Base-by-base conservation (phyloP, 2,888 invertebrate species). In the Scrobipalpa costella region DNA sequence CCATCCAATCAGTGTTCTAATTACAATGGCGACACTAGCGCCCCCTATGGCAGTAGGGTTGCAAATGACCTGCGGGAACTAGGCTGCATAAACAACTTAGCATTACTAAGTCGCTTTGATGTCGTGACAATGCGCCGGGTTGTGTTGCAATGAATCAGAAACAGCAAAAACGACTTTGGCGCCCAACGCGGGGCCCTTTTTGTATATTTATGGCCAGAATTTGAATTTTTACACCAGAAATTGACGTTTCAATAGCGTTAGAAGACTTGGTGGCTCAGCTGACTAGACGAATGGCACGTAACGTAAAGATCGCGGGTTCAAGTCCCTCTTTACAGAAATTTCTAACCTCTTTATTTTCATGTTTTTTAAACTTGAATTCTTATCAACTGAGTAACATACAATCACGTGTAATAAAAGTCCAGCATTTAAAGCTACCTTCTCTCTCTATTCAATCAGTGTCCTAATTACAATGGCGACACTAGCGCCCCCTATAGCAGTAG, bases 1-100 rank as follows among this genome's bases (percentile, higher is more conserved):
- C 67, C 71, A 68, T 70, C 69, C 68, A 74, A 73, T 73, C 71
- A 73, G 68, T 64, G 71, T 67, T 61, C 65, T 71, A 72, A 71
- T 71, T 69, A 70, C 67, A 63, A 57, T 63, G 67, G 36, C 55
- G 55, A 57, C 57, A 57, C 57, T 57, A 38, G 65, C 61, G 65
- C 66, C 64, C 64, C 65, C 47, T 57, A 27, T 57, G 57, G 57
- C 34, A 34, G 15, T 38, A 57, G 57, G 57, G 57, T 38, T 57
- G 57, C 38, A 27, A 52, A 55, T 55, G n/a, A 27, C 27, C 57
- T 17, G 27, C 27, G 27, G 5, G 63, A 57, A 33, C 57, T 57
- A 57, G 57, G 15, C 15, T 27, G 58, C 19, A 50, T 50, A 50
- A n/a, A n/a, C n/a, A n/a, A n/a, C n/a, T 19, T 17, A 50, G 17